These are phyloP conservation scores for Syngnathus typhle DNA, from an alignment of 2,113 vertebrate genomes.

Conservation along the genomic window DNA sequence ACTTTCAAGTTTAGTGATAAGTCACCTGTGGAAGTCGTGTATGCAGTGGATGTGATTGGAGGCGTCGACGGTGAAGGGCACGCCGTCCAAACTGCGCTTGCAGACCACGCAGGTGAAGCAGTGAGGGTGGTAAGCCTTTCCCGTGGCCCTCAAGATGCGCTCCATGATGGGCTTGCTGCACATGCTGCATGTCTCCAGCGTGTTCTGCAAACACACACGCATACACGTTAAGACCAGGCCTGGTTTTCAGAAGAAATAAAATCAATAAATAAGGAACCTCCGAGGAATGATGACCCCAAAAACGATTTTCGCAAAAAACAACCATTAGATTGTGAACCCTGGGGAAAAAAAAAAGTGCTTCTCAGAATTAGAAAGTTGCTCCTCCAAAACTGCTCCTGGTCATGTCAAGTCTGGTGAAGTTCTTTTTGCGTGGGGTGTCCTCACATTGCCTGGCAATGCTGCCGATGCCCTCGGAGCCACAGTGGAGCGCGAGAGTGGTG, in stretches of 20 bases:
- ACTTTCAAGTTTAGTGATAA: background rate
- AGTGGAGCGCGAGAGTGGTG: conserved; percentile 44
- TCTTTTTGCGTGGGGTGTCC: conserved; percentile 35
- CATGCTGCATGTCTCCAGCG: conserved; percentile 90
- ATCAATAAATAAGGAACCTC: too few relatives aligned
- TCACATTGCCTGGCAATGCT: conserved; percentile 45
- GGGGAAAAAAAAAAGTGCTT: too few relatives aligned
- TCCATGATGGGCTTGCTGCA: conserved; percentile 97
- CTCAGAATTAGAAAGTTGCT: too few relatives aligned
- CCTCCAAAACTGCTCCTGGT: too few relatives aligned
- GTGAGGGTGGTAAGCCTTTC: conserved; percentile 96
- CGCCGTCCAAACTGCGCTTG: conserved; percentile 91
- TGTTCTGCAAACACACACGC: conserved; percentile 75
- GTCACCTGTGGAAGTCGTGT: conserved; percentile 97
- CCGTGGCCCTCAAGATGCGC: conserved; percentile 90
- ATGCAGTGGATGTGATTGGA: conserved; percentile 98
- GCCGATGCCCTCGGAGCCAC: conserved; percentile 31
- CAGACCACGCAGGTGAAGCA: conserved; percentile 98
- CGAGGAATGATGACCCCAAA: too few relatives aligned
- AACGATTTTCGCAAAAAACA: too few relatives aligned
- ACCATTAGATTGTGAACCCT: too few relatives aligned
- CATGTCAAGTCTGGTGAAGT: background rate
- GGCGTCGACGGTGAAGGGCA: conserved; percentile 94
- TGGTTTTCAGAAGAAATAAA: too few relatives aligned
- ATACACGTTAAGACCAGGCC: conserved; percentile 14